Percentiles rank a stretch among this genome's conserved stretches.
Conservation (phyloP, 2,888 invertebrate genomes). For the Nomada ferruginata region DNA sequence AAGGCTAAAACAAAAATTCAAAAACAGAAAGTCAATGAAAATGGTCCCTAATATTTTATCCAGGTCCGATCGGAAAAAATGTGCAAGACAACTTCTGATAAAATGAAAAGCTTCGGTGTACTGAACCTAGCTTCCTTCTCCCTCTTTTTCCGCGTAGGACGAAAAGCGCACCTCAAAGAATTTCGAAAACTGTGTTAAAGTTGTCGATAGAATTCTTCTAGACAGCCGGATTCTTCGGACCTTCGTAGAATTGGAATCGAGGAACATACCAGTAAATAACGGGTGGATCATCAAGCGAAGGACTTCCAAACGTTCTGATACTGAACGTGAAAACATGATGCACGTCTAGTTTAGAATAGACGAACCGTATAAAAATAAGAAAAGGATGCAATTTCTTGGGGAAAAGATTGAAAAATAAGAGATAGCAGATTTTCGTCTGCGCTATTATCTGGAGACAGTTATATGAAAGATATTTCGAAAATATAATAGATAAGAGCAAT, state of each 20-base stretch:
- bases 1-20: background rate
- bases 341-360: background rate
- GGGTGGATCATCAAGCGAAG: background rate
- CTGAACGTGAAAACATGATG: background rate
- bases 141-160: slow-evolving; percentile 18
- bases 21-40: slow-evolving; percentile 26
- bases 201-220: slow-evolving; percentile 11
- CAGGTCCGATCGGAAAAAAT: background rate
- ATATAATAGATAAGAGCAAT: too few relatives aligned
- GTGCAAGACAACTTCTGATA: slow-evolving; percentile 18
- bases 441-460: too few relatives aligned
- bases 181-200: slow-evolving; percentile 44
- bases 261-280: background rate
- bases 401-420: background rate
- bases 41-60: background rate
- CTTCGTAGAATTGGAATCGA: slow-evolving; percentile 1
- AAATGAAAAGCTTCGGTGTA: slow-evolving; percentile 14
- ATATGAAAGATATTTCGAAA: too few relatives aligned
- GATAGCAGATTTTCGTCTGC: background rate
- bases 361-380: background rate
- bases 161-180: slow-evolving; percentile 26
- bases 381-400: background rate
- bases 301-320: background rate
- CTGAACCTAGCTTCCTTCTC: background rate
- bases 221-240: background rate